A percentile compares a stretch with the other conserved stretches of the same genome.
Evolutionary conservation across 2,888 invertebrate species (phyloP).

Genomic region (Pheosia gnoma): DNA sequence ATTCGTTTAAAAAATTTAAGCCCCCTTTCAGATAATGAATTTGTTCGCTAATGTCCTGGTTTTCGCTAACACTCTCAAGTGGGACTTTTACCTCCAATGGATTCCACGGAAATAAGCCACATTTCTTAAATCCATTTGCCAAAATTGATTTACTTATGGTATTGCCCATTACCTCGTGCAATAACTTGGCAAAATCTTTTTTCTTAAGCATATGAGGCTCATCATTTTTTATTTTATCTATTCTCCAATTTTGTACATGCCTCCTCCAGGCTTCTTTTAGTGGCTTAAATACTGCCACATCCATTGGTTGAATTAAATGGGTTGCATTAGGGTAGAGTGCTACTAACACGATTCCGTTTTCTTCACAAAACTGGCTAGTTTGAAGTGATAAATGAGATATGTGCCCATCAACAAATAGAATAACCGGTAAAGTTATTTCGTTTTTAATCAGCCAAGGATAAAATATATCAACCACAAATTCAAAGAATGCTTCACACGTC

Average conservation of each 20-base stretch:
- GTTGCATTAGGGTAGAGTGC: constrained; percentile 13
- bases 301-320: constrained; percentile 12
- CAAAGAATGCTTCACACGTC: constrained; percentile 5
- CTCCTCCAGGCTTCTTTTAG: constrained; percentile 9
- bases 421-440: constrained; percentile 1
- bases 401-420: constrained; percentile 9
- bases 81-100: no score
- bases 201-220: no score
- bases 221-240: background rate
- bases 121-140: background rate
- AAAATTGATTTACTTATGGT: no score
- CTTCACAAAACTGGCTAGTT: constrained; percentile 4
- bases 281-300: constrained; percentile 10
- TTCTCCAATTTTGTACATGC: background rate
- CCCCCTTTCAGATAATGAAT: no score
- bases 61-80: no score
- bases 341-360: constrained; percentile 11
- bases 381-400: constrained; percentile 7
- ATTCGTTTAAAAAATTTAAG: no score
- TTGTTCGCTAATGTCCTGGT: no score
- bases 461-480: constrained; percentile 7
- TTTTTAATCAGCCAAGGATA: constrained; percentile 3
- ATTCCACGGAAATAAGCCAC: background rate
- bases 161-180: background rate
- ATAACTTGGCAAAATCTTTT: background rate